phyloP scores from a whole-genome alignment of 2,888 invertebrate genomes.

The Polydrusus pterygomalis region DNA sequence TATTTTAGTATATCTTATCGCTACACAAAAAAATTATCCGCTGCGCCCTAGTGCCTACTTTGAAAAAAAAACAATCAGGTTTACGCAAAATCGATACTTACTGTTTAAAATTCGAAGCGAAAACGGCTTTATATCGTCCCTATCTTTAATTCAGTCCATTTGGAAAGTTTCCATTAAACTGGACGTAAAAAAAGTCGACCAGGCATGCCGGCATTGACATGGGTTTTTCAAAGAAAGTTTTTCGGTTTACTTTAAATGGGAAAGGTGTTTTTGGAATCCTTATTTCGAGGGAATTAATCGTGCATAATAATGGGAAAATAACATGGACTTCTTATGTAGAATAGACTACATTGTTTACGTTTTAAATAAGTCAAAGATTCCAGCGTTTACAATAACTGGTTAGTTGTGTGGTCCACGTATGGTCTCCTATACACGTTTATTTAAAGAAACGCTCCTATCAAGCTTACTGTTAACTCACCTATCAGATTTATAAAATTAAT shows the following conservation, averaged over 20 bases:
- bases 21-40: too few species aligned
- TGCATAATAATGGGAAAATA: background rate
- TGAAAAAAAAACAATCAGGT: background rate
- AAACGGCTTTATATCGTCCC: conserved; percentile 49
- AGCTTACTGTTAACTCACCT: too few species aligned
- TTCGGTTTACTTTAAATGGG: conserved; percentile 24
- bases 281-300: background rate
- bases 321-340: too few species aligned
- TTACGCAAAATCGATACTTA: conserved; percentile 44
- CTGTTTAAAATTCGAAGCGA: conserved; percentile 51
- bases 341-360: too few species aligned
- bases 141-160: conserved; percentile 49
- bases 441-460: too few species aligned
- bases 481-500: too few species aligned
- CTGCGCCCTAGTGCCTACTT: too few species aligned
- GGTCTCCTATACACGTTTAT: too few species aligned
- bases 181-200: conserved; percentile 45
- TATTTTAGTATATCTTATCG: too few species aligned
- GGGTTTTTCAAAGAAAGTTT: conserved; percentile 43
- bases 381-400: too few species aligned
- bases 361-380: too few species aligned
- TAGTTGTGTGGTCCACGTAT: too few species aligned
- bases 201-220: conserved; percentile 39
- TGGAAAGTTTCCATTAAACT: conserved; percentile 51
- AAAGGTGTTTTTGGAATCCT: conserved; percentile 35